Base-by-base conservation (phyloP, 2,797 vertebrate genomes). In the Falco cherrug region DNA sequence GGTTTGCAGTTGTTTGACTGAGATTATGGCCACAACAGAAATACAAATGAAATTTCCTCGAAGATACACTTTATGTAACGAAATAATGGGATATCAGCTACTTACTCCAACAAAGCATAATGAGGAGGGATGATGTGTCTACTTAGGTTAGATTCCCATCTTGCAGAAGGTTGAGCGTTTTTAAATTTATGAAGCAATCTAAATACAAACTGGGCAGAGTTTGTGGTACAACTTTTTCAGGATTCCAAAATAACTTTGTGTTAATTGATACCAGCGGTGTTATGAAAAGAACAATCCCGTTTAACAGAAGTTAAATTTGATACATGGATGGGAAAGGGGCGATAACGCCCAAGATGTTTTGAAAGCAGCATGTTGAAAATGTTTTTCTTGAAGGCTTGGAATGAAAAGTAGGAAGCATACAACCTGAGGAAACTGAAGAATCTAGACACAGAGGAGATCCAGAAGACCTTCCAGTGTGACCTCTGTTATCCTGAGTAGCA, bases 241-340 rank as follows among this genome's bases (percentile, higher is more conserved):
- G 54, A 84, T 90, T 95, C 35, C 64, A 80, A 80, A 92, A 93
- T 41, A 81, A 53, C 20, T 94, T 82, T 53, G 37, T 51, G n/a
- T 28, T 89, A 93, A 89, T 85, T 80, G 37, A 74, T 56, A 83
- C 41, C 84, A 89, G 84, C 65, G 83, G 70, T 68, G 77, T 25
- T 41, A 92, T 43, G 35, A 96, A 84, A 93, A 63, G 25, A 90
- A 92, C 18, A 95, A 84, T 65, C 14, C 65, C 25, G 41, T 74
- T 25, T 47, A 88, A 50, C 51, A 71, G 78, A 94, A 88, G 43
- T 94, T 39, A 39, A 39, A 61, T 70, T 90, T 85, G 50, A 81
- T 71, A 61, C 12, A 81, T 0, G 13, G 48, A 89, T 89, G 45
- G 47, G n/a, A 87, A 87, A 92, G 80, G 53, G 87, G 56, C 47